Evolutionary conservation across 2,113 vertebrate species (phyloP).

Genomic region (Centropus unirufus): DNA sequence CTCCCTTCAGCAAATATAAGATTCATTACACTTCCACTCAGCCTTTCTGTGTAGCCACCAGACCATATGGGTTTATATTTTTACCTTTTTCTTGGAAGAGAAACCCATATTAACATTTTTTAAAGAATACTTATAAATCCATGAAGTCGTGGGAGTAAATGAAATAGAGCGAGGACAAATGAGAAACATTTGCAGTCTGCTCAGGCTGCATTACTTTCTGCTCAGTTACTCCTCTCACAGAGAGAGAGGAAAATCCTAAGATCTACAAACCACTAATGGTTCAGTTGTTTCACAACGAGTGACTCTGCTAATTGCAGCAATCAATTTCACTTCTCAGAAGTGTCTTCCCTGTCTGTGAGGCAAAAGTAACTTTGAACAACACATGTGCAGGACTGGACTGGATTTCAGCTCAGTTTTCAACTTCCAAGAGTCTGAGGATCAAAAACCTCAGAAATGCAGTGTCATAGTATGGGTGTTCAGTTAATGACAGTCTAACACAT

Average conservation of each 20-base stretch:
- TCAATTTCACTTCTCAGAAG: not conserved
- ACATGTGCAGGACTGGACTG: not conserved
- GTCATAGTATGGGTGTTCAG: not conserved
- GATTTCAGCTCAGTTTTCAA: not conserved
- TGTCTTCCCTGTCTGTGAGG: not conserved
- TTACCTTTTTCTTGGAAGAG: not conserved
- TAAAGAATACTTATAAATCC: not conserved
- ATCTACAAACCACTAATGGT: not conserved
- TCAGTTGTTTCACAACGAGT: not conserved
- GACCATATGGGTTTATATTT: not conserved
- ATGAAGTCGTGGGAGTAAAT: not conserved
- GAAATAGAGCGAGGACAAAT: not conserved
- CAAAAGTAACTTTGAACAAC: not conserved
- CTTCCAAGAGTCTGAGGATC: not conserved
- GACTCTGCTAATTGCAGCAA: not conserved
- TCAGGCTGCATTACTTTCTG: not conserved
- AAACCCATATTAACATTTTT: not conserved
- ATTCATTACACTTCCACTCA: not conserved
- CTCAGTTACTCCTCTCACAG: not conserved
- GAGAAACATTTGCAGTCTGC: not conserved
- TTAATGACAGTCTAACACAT: not conserved
- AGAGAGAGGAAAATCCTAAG: not conserved
- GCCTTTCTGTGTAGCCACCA: not conserved
- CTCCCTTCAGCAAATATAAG: not conserved
- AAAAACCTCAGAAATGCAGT: not conserved